Conservation (phyloP, 30 jellyfish, hydroid and myxozoan species). For the Catostylus mosaicus region DNA sequence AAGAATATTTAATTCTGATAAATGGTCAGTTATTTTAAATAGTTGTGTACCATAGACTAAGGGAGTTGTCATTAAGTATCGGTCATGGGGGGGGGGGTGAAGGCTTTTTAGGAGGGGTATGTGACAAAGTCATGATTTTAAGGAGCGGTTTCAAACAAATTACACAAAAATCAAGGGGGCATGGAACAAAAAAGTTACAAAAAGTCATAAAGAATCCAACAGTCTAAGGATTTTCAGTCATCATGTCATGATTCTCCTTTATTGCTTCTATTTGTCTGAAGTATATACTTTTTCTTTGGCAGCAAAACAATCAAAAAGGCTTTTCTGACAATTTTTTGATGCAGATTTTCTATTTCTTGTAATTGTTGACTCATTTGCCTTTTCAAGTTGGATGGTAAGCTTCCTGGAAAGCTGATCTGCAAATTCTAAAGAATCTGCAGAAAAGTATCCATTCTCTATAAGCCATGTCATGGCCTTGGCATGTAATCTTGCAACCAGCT, state of each 20-base stretch:
- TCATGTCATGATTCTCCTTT: conserved; percentile 47
- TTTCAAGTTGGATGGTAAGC: conserved; percentile 45
- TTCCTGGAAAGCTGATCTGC: conserved; percentile 34
- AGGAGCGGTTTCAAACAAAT: conserved; percentile 60
- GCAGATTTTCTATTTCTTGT: conserved; percentile 38
- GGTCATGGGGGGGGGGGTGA: conserved; percentile 51
- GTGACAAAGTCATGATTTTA: conserved; percentile 38
- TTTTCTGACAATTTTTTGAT: conserved; percentile 27
- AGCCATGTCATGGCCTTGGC: conserved; percentile 10
- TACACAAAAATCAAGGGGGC: conserved; percentile 45
- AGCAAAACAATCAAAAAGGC: conserved; percentile 37
- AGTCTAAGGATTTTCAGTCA: conserved; percentile 21
- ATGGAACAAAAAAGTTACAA: conserved; percentile 32
- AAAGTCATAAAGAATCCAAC: not conserved
- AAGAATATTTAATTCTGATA: too few relatives aligned
- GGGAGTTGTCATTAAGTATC: conserved; percentile 65
- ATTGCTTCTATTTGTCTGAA: too few relatives aligned
- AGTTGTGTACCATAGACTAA: too few relatives aligned
- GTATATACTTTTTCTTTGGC: conserved; percentile 27
- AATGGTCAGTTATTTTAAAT: too few relatives aligned
- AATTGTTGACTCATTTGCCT: conserved; percentile 26
- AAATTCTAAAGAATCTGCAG: conserved; percentile 31
- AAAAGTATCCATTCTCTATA: conserved; percentile 35
- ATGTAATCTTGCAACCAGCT: conserved; percentile 62
- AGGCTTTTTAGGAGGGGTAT: conserved; percentile 64